Base-by-base conservation (phyloP, 2,888 invertebrate species). In the Drosophila aldrichi region DNA sequence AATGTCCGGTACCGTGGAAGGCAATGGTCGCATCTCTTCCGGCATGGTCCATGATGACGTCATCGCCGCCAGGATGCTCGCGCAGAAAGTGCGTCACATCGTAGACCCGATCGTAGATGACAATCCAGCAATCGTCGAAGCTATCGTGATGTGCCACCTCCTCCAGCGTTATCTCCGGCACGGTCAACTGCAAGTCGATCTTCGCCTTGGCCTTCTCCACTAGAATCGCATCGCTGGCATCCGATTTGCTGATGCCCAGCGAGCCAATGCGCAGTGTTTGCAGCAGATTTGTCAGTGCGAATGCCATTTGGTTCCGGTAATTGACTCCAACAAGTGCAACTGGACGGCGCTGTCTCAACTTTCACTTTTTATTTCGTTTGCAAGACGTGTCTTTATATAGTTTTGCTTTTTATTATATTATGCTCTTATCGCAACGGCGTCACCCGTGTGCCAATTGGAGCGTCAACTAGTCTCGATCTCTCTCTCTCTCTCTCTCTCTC, bases 61-160 rank as follows among this genome's bases (percentile, higher is more conserved):
- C 97, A 14, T 94, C 94, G 9, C 97, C 97, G 60, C 97, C 97
- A 0, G 97, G 97, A 93, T 98, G 97, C 94, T 95, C 95, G 75
- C 94, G 93, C 46, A 97, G 91, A 91, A 97, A 97, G 41, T 94
- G 94, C 2, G 97, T 96, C 58, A 97, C 95, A 89, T 97, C 96
- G 92, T 97, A 97, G 14, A 98, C 96, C 65, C 96, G 95, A 93
- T 98, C 97, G 92, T 96, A 96, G 52, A 98, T 95, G n/a, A 97
- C 95, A 57, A 97, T 94, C 97, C 97, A 97, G 92, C 97, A 97
- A 90, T 97, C 96, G 16, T 94, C 92, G 8, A 92, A 92, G 20
- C 94, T 94, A 90, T 97, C 97, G 90, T 97, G 97, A 89, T 94
- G 94, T 7, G 96, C 94, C 5, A 97, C 96, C 93, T 97, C 96